These are phyloP conservation scores for Diplosoma virens DNA, from an alignment of 23 tunicate species.

Conservation along the genomic window DNA sequence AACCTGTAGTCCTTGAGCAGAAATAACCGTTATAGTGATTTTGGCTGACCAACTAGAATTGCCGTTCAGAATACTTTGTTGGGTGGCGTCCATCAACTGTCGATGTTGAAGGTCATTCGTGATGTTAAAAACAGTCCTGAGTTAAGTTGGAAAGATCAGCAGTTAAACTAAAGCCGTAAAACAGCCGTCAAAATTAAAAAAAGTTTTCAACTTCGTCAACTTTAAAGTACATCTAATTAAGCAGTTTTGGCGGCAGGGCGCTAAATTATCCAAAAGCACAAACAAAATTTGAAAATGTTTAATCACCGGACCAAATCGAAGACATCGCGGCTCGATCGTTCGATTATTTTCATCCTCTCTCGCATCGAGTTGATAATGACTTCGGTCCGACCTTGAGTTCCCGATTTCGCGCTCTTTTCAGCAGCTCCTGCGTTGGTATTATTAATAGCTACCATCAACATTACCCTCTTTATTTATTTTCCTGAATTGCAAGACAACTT, in stretches of 20 bases:
- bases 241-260: too few species aligned
- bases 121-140: slow-evolving; percentile 44
- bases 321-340: slow-evolving; percentile 30
- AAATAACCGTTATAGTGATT: slow-evolving; percentile 47
- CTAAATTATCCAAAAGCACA: too few species aligned
- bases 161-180: too few species aligned
- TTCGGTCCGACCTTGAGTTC: slow-evolving; percentile 61
- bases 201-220: too few species aligned
- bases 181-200: too few species aligned
- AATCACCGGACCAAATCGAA: slow-evolving; percentile 40
- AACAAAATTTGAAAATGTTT: too few species aligned
- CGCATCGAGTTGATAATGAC: slow-evolving; percentile 65
- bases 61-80: slow-evolving; percentile 82
- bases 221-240: too few species aligned
- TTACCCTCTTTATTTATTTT: too few species aligned
- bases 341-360: slow-evolving; percentile 56
- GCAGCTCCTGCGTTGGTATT: slow-evolving; percentile 44
- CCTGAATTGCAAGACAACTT: too few species aligned
- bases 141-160: neutral
- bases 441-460: neutral
- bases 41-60: slow-evolving; percentile 92
- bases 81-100: slow-evolving; percentile 57
- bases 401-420: slow-evolving; percentile 73
- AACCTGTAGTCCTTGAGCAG: slow-evolving; percentile 80
- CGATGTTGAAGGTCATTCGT: slow-evolving; percentile 30